Percentiles rank a stretch among this genome's conserved stretches.
These are phyloP conservation scores for Podarcis muralis DNA, from an alignment of 2,113 vertebrate species.

Conservation along the genomic window DNA sequence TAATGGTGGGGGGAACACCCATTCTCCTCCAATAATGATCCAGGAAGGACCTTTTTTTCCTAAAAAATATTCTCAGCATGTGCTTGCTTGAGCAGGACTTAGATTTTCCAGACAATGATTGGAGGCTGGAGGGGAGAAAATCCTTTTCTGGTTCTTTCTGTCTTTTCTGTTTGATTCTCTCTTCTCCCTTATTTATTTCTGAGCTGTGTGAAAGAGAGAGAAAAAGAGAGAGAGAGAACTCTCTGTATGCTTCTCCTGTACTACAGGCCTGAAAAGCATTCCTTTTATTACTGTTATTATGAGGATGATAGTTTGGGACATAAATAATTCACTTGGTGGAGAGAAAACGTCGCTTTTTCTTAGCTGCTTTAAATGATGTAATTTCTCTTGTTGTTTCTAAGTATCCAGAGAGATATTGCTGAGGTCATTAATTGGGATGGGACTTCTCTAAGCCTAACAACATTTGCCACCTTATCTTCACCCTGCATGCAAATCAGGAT, in stretches of 20 bases:
- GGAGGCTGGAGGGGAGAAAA: conserved; percentile 25
- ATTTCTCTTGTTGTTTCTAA: conserved; percentile 53
- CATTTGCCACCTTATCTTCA: neutral
- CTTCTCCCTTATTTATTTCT: conserved; percentile 66
- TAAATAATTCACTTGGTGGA: conserved; percentile 73
- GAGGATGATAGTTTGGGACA: conserved; percentile 57
- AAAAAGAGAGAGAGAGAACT: neutral
- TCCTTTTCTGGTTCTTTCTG: conserved; percentile 5
- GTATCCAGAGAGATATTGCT: conserved; percentile 15
- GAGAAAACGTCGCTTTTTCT: conserved; percentile 69
- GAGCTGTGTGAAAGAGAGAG: conserved; percentile 23
- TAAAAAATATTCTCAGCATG: neutral
- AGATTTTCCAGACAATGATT: neutral
- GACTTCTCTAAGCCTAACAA: neutral
- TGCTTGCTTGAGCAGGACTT: accelerated
- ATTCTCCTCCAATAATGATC: neutral
- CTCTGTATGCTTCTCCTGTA: conserved; percentile 56
- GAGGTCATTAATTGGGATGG: neutral
- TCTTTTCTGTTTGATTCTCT: conserved; percentile 48
- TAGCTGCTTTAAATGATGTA: conserved; percentile 74
- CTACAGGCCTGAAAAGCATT: conserved; percentile 50
- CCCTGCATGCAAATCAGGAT: no score
- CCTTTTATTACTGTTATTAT: conserved; percentile 47
- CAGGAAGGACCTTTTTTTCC: no score
- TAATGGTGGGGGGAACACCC: no score